Percentiles rank a stretch among this genome's conserved stretches.
Evolutionary conservation across 2,113 vertebrate species (phyloP).

Genomic region (Lanius ludovicianus): DNA sequence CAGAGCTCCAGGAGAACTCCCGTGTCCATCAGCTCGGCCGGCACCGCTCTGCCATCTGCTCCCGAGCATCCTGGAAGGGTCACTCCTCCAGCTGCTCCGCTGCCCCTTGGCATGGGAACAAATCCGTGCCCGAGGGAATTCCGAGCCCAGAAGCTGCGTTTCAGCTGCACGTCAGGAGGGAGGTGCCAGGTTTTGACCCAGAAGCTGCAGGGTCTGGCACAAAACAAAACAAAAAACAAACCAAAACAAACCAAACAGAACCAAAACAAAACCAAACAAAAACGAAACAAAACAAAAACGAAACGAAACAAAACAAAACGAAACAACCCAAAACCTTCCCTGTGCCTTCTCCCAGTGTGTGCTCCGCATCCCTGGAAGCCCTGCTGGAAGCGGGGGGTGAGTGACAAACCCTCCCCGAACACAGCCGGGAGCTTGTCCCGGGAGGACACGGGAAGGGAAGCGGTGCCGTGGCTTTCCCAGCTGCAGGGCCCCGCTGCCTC

Average conservation of each 20-base stretch:
- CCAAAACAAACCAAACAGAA: too few relatives aligned
- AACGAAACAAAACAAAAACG: too few relatives aligned
- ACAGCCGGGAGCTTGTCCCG: neutral
- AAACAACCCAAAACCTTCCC: neutral
- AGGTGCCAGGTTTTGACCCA: neutral
- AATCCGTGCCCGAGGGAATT: neutral
- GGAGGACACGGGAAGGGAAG: neutral
- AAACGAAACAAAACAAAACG: too few relatives aligned
- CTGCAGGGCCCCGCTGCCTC: fast-evolving
- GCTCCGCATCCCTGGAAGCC: neutral
- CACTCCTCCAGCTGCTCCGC: neutral
- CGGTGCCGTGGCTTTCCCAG: fast-evolving
- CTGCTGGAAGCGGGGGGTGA: neutral
- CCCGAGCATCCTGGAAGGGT: neutral
- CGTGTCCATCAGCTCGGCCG: neutral
- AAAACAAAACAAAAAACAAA: neutral
- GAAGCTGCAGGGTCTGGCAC: neutral
- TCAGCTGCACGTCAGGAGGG: neutral
- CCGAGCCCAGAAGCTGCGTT: neutral
- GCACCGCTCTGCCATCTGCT: neutral
- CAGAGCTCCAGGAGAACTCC: neutral
- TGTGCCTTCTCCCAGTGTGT: fast-evolving
- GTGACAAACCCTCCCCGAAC: neutral
- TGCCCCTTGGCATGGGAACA: neutral
- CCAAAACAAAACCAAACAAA: too few relatives aligned